Evolutionary conservation across 2,797 vertebrate species (phyloP).

Genomic region (Lerista edwardsae): DNA sequence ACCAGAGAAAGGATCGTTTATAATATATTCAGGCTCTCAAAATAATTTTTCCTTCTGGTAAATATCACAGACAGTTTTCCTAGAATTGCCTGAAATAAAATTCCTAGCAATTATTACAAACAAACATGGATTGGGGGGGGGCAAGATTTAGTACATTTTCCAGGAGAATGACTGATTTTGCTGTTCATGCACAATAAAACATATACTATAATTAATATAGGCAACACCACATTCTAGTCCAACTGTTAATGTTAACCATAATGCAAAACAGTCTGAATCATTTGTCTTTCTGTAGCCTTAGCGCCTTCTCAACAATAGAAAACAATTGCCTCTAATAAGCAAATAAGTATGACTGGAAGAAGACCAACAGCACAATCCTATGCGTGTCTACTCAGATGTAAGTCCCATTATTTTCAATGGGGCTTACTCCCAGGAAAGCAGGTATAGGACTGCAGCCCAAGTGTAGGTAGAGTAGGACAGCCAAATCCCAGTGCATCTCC

Average conservation of each 20-base stretch:
- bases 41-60: conserved; percentile 8
- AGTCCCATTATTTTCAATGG: too few species aligned
- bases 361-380: not conserved
- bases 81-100: rapidly evolving
- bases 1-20: conserved; percentile 19
- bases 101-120: conserved; percentile 9
- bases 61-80: conserved; percentile 29
- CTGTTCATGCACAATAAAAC: not conserved
- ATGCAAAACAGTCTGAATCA: not conserved
- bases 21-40: not conserved
- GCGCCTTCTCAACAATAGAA: not conserved
- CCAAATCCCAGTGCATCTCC: too few species aligned
- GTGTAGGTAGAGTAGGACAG: too few species aligned
- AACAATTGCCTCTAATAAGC: not conserved
- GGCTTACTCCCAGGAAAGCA: too few species aligned
- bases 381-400: too few species aligned
- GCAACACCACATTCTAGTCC: not conserved
- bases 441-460: too few species aligned
- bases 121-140: not conserved
- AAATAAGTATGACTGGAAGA: not conserved
- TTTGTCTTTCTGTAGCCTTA: not conserved
- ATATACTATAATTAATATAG: not conserved
- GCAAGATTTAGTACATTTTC: not conserved
- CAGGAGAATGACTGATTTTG: conserved; percentile 8
- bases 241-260: not conserved